phyloP scores from a whole-genome alignment of 35 echinoderm and acorn worm species.

The Chiridota heheva region DNA sequence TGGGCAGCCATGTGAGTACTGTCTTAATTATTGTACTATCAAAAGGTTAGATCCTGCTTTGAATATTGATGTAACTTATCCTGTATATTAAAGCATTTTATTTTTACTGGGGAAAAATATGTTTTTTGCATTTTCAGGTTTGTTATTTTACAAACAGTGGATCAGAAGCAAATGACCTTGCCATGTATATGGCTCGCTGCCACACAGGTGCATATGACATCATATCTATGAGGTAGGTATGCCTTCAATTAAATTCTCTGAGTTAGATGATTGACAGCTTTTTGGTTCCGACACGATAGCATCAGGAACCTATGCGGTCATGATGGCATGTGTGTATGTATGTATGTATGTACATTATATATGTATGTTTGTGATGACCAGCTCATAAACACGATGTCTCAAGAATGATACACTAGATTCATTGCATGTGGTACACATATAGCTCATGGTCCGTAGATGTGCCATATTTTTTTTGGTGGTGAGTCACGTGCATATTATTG shows the following conservation, averaged over 20 bases:
- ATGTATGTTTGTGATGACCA: too few species aligned
- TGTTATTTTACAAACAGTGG: slow-evolving; percentile 87
- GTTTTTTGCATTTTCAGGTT: slow-evolving; percentile 31
- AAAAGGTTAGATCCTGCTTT: neutral
- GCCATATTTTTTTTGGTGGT: neutral
- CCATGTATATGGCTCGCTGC: slow-evolving; percentile 67
- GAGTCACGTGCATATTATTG: too few species aligned
- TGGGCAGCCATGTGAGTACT: neutral
- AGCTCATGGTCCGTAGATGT: too few species aligned
- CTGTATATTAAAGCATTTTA: neutral
- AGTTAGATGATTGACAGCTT: too few species aligned
- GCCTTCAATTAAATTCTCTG: neutral
- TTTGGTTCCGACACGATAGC: too few species aligned
- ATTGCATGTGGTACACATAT: too few species aligned
- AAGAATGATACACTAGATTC: too few species aligned
- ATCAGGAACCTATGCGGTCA: too few species aligned
- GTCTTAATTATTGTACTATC: neutral
- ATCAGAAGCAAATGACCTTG: slow-evolving; percentile 83
- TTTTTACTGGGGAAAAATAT: neutral
- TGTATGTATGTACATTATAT: too few species aligned
- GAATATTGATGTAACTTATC: neutral
- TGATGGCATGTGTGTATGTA: too few species aligned
- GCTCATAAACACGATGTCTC: too few species aligned
- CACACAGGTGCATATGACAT: slow-evolving; percentile 74
- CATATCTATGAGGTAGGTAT: slow-evolving; percentile 58